phyloP scores from a whole-genome alignment of 2,888 invertebrate species.

The Drosophila subquinaria region DNA sequence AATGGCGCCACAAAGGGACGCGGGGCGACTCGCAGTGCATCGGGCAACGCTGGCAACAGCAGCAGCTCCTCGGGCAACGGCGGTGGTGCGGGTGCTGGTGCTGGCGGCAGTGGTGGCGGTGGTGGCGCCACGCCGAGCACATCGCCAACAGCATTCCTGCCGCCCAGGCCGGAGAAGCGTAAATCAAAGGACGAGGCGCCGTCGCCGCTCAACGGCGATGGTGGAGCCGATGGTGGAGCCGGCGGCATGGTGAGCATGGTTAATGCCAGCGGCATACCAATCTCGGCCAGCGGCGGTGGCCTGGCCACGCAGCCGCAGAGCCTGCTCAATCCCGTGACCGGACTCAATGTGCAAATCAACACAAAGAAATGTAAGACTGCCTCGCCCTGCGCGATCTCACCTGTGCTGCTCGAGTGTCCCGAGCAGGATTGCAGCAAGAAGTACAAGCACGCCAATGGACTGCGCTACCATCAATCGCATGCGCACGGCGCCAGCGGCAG shows the following conservation, averaged over 20 bases:
- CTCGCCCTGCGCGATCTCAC: conserved; percentile 87
- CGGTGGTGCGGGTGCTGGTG: background rate
- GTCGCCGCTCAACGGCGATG: conserved; percentile 84
- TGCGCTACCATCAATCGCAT: conserved; percentile 98
- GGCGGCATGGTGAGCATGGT: conserved; percentile 76
- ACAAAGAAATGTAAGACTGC: conserved; percentile 86
- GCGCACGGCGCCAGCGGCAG: conserved; percentile 89
- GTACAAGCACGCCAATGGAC: conserved; percentile 98
- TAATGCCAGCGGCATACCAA: conserved; percentile 84
- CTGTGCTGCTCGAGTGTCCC: conserved; percentile 96
- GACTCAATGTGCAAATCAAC: conserved; percentile 87
- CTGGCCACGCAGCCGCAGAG: conserved; percentile 86
- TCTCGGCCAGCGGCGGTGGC: conserved; percentile 83
- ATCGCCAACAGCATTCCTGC: conserved; percentile 88
- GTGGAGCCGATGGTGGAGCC: conserved; percentile 47
- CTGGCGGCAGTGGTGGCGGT: conserved; percentile 39
- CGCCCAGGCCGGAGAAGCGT: conserved; percentile 87
- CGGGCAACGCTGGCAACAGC: conserved; percentile 73
- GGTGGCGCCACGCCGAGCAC: conserved; percentile 85
- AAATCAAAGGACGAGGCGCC: conserved; percentile 86
- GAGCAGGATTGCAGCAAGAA: conserved; percentile 99
- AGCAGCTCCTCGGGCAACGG: conserved; percentile 61
- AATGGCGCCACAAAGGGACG: conserved; percentile 94
- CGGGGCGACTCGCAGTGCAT: conserved; percentile 88
- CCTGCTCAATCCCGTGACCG: conserved; percentile 87